Evolutionary conservation across 2,113 vertebrate species (phyloP).

Genomic region (Chiloscyllium plagiosum): DNA sequence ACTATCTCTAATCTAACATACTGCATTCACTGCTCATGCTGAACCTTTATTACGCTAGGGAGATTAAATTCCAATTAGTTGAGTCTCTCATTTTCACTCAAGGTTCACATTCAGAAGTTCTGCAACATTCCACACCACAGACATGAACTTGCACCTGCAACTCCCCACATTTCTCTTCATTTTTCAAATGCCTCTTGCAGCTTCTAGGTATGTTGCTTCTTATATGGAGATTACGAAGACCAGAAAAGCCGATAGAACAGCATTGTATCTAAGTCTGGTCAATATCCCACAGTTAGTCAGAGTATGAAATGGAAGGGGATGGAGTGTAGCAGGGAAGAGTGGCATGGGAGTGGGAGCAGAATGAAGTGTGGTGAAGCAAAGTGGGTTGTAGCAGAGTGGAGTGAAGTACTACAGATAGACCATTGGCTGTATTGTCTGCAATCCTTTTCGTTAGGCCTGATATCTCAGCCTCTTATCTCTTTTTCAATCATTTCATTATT

Average conservation of each 20-base stretch:
- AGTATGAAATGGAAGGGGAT: neutral
- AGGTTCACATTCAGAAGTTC: neutral
- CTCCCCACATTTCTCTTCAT: neutral
- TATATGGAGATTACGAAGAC: neutral
- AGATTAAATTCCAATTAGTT: neutral
- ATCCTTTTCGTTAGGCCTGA: neutral
- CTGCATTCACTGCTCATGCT: neutral
- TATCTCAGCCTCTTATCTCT: neutral
- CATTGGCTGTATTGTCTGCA: neutral
- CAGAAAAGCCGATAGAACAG: neutral
- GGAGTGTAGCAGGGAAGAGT: no score
- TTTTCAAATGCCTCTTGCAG: neutral
- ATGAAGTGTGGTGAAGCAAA: no score
- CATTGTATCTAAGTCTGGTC: neutral
- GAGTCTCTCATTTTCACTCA: neutral
- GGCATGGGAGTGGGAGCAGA: no score
- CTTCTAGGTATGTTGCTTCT: neutral
- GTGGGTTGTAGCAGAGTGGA: no score
- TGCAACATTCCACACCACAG: neutral
- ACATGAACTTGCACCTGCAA: neutral
- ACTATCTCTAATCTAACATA: neutral
- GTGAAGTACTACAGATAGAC: neutral
- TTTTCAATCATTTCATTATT: neutral
- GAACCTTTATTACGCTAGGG: neutral
- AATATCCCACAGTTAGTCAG: neutral